Base-by-base conservation (phyloP, 2,113 vertebrate genomes). In the Semnornis frantzii region DNA sequence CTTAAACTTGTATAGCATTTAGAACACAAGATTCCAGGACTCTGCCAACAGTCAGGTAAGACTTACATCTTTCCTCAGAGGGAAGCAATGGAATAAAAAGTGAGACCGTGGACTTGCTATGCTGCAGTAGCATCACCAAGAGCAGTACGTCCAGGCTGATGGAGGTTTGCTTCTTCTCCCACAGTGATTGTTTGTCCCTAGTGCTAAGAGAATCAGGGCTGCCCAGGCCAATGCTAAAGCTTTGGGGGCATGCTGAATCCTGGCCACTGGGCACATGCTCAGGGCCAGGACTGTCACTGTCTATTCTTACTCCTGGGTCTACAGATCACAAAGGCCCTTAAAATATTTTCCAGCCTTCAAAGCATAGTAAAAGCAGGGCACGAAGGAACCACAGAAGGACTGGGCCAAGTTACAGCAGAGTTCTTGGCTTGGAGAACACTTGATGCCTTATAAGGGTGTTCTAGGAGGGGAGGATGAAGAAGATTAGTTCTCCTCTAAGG, bases 61-160 rank as follows among this genome's bases (percentile, higher is more conserved):
- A 10, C 10, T 82, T 70, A 12, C 27, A 87, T n/a, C 23, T 90
- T 83, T 39, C 30, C 16, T 37, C 44, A 39, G 77, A 83, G 27
- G 52, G 44, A 78, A 31, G 12, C 6, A 15, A 27, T 16, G 8
- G n/a, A 77, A 73, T 25, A 58, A 52, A 25, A 71, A 46, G 6
- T 37, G 33, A 11, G 31, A 60, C 46, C 5, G 4, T 10, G 15
- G 28, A 44, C 25, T 50, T 62, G 30, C 33, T 79, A 15, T 39
- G 54, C 17, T 33, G 63, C 34, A 63, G 44, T 3, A 66, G n/a
- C 34, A 66, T 30, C 20, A n/a, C 39, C 54, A 55, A 64, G 25
- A 82, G 66, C 25, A 62, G 23, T 39, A 37, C 0, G 0, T 7
- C 6, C 0, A 0, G 46, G 25, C 19, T 70, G 31, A 21, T 18